Conservation (phyloP, 2,888 invertebrate species). For the Corythucha ciliata region DNA sequence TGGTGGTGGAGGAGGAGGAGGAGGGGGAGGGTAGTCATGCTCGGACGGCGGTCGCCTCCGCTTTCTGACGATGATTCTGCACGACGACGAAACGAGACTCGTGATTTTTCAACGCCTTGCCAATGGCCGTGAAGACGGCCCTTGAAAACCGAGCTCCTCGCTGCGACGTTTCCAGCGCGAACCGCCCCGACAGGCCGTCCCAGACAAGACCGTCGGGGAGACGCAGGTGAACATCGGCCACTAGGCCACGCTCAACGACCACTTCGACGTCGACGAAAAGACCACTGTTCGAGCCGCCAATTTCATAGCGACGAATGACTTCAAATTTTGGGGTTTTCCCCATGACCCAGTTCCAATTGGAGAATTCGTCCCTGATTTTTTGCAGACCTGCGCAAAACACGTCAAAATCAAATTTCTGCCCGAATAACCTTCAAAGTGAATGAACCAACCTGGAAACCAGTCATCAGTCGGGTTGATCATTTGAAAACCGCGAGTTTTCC, state of each 20-base stretch:
- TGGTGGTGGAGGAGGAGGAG: not conserved
- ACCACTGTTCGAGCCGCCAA: constrained; percentile 41
- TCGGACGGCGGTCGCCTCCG: too few species aligned
- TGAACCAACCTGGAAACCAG: constrained; percentile 67
- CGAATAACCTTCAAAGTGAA: too few species aligned
- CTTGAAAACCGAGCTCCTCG: constrained; percentile 22
- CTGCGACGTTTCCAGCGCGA: constrained; percentile 20
- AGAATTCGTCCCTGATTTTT: constrained; percentile 56
- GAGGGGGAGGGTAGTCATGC: constrained; percentile 15
- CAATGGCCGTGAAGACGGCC: constrained; percentile 16
- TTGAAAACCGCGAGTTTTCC: constrained; percentile 74
- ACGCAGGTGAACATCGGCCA: constrained; percentile 52
- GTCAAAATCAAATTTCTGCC: not conserved
- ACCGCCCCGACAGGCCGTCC: constrained; percentile 23
- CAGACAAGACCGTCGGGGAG: constrained; percentile 40
- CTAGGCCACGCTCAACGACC: constrained; percentile 57
- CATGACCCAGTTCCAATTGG: constrained; percentile 79
- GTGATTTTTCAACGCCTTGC: constrained; percentile 23
- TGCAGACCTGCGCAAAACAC: constrained; percentile 52
- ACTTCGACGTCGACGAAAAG: constrained; percentile 53
- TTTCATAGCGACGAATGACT: constrained; percentile 46
- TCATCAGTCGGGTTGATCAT: constrained; percentile 75
- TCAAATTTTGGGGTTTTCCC: constrained; percentile 80
- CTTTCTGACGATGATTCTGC: constrained; percentile 6
- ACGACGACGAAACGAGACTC: constrained; percentile 11